phyloP scores from a whole-genome alignment of 2,888 invertebrate species.

The Timema cristinae region DNA sequence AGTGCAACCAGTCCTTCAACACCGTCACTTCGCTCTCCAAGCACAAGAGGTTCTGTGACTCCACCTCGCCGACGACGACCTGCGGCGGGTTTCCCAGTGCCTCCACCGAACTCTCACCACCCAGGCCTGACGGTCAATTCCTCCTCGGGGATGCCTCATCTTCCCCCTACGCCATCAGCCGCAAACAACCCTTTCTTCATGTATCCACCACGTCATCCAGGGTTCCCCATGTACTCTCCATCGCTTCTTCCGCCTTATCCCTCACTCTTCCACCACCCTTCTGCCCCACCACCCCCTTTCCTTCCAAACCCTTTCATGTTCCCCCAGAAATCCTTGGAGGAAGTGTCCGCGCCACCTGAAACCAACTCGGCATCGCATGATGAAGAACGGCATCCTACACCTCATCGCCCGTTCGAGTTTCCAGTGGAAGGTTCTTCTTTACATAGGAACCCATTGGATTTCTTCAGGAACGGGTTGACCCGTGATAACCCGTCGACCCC shows the following conservation, averaged over 20 bases:
- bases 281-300: constrained; percentile 47
- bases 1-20: constrained; percentile 90
- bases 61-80: constrained; percentile 46
- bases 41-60: constrained; percentile 95
- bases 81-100: constrained; percentile 39
- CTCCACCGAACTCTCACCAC: constrained; percentile 45
- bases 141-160: constrained; percentile 18
- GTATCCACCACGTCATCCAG: constrained; percentile 58
- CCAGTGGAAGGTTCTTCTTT: too few species aligned
- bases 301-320: constrained; percentile 63
- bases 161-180: constrained; percentile 28
- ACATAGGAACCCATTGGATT: constrained; percentile 16
- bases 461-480: constrained; percentile 10
- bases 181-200: constrained; percentile 58
- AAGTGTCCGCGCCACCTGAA: too few species aligned
- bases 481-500: neutral
- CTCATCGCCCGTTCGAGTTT: too few species aligned
- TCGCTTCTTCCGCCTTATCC: constrained; percentile 56
- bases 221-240: constrained; percentile 44
- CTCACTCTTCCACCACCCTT: constrained; percentile 33
- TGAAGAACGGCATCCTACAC: too few species aligned
- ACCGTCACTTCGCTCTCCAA: constrained; percentile 90
- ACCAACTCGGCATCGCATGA: too few species aligned
- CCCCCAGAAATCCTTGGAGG: constrained; percentile 7
- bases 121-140: constrained; percentile 10